Conservation (phyloP, 1,140 invertebrate genomes). For the Diabrotica virgifera region DNA sequence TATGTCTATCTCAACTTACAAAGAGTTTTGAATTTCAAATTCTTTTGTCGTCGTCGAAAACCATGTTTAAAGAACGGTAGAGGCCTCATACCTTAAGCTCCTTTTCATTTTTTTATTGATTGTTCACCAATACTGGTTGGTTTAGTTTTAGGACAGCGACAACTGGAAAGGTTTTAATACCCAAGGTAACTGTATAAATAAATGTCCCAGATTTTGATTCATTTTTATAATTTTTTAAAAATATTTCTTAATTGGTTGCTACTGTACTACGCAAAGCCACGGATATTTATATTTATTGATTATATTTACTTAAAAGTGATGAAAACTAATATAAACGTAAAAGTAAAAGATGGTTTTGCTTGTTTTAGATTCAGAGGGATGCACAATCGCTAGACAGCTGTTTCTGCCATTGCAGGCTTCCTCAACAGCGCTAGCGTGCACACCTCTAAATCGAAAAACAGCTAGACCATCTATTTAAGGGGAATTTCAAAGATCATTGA, state of each 20-base stretch:
- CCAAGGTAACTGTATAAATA: neutral
- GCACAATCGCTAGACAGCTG: too few relatives aligned
- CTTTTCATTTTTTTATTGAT: neutral
- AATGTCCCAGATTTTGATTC: neutral
- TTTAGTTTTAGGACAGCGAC: neutral
- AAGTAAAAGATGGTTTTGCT: too few relatives aligned
- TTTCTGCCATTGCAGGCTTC: too few relatives aligned
- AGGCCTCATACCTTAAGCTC: neutral
- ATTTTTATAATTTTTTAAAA: neutral
- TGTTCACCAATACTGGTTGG: neutral
- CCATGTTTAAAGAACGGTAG: neutral
- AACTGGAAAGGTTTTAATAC: neutral
- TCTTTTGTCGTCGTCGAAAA: neutral
- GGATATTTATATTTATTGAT: neutral
- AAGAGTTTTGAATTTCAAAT: conserved; percentile 3
- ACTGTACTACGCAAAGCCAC: neutral
- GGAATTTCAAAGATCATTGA: too few relatives aligned
- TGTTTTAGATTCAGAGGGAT: too few relatives aligned
- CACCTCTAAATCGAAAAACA: too few relatives aligned
- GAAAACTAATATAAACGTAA: too few relatives aligned
- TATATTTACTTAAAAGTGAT: too few relatives aligned
- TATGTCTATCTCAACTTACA: neutral
- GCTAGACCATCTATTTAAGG: too few relatives aligned
- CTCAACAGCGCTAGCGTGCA: too few relatives aligned
- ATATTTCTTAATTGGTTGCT: neutral